Evolutionary conservation across 2,888 invertebrate species (phyloP), one percentile per base, ranked within the genome.

Genomic region (Trissonchulus sp.): DNA sequence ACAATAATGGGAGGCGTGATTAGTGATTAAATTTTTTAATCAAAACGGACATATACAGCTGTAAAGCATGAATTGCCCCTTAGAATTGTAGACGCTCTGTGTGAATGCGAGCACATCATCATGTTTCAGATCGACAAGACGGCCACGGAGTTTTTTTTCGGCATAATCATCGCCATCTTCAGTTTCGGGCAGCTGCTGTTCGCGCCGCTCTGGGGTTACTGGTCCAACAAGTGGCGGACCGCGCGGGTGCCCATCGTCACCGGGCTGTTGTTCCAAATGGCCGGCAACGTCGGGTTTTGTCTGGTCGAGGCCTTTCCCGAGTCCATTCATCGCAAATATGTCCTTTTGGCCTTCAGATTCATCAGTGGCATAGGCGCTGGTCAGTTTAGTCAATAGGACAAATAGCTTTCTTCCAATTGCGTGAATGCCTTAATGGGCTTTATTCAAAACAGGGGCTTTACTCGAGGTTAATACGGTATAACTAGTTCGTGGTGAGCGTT

Each of bases 331-430:
- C 77, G 79, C 23, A 77, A 78, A 33, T 84, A 74, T 63, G 80
- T 72, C 78, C 83, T 76, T 78, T 73, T 83, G 30, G 34, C 78
- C 0, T 74, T 80, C 0, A 76, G 86, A 72, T 79, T 79, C 35
- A 76, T 85, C 1, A 83, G 85, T 68, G 86, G 86, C 38, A 79
- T 85, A 72, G 85, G 85, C 28, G 84, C 84, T 75, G 84, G 84
- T 84, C 69, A 72, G 74, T 48, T 0, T 0, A 48, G 23, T 48
- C 48, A 48, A 48, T 23, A 48, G 8, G 23, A 48, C 48, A 23
- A 15, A 48, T 48, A 15, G n/a, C n/a, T n/a, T n/a, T n/a, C n/a
- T n/a, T n/a, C n/a, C n/a, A n/a, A n/a, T n/a, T n/a, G n/a, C n/a
- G n/a, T n/a, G n/a, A n/a, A n/a, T n/a, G n/a, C n/a, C n/a, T n/a